These are phyloP conservation scores for Suricata suricatta DNA, from an alignment of 2,113 vertebrate genomes.

Conservation along the genomic window DNA sequence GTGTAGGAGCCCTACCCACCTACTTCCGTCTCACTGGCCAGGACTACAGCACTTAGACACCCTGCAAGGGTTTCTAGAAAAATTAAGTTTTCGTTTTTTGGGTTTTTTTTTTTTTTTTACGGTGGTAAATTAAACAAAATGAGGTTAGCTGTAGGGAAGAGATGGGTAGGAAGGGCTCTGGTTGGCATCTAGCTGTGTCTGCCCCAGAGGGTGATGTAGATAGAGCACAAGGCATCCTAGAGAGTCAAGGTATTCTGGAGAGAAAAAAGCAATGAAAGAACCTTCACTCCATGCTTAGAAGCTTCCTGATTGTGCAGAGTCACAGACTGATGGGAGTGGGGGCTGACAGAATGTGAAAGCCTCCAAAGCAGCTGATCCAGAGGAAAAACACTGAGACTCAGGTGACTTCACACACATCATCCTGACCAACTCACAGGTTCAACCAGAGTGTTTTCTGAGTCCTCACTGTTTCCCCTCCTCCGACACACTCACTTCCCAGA, in stretches of 20 bases:
- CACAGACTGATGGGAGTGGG: neutral
- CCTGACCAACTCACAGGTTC: neutral
- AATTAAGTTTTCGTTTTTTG: neutral
- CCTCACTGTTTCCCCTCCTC: neutral
- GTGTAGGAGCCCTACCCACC: neutral
- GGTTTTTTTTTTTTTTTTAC: neutral
- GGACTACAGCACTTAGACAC: neutral
- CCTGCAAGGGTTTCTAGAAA: neutral
- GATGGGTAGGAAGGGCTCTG: neutral
- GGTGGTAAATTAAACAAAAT: neutral
- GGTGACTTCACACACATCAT: constrained; percentile 21
- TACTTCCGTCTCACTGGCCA: neutral
- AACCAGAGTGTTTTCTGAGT: neutral
- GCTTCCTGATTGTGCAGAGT: neutral
- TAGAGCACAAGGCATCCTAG: neutral
- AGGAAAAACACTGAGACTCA: constrained; percentile 34
- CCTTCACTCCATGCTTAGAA: neutral
- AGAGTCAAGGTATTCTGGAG: neutral
- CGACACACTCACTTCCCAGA: neutral
- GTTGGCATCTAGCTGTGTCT: neutral
- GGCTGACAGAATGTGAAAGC: neutral
- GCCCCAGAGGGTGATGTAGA: neutral
- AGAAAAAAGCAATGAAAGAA: constrained; percentile 32
- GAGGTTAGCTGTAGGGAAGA: neutral
- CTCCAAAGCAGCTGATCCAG: constrained; percentile 17